Base-by-base conservation (phyloP, 2,888 invertebrate genomes). In the Chesias legatella region DNA sequence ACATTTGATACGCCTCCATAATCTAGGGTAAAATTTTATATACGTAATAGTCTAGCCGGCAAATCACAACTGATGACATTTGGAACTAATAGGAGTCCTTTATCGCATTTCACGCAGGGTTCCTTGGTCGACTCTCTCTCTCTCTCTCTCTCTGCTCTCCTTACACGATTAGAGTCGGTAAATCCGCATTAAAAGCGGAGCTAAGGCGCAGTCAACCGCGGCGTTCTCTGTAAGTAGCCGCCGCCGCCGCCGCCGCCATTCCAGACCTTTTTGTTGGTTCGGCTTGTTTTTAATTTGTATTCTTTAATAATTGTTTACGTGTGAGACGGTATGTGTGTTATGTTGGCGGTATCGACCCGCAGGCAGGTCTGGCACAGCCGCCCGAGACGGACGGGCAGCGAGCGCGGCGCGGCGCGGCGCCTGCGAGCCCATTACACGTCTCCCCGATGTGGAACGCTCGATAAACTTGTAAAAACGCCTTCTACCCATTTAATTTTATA, bases 391-490 rank as follows among this genome's bases (percentile, higher is more conserved):
- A 70, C 82, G 70, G 82, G 78, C 85, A 82, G 80, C 81, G 80
- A 62, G 73, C 73, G 71, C 79, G 84, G 84, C 84, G 85, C 85
- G 62, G 73, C 73, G 71, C 79, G 84, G 84, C 84, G 85, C 85
- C 86, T 80, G 68, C 67, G 65, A 74, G 74, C 73, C 84, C 84
- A 85, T 85, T 85, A 85, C 72, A 73, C 73, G 84, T 81, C 85
- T 80, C 75, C 73, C 73, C 78, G 79, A 81, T 83, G 79, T 82
- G 63, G 82, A 84, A 83, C 86, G 88, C 86, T 86, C 86, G 84
- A 86, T 86, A 86, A 86, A 86, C 86, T 86, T 85, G 79, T 85
- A 84, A 85, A 86, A 86, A 84, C 82, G 82, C 82, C 80, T 82
- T 83, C 82, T 79, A 80, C 78, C 79, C 79, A 83, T 85, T 86